phyloP scores from a whole-genome alignment of 2,113 vertebrate genomes.

The Periophthalmus modestus region DNA sequence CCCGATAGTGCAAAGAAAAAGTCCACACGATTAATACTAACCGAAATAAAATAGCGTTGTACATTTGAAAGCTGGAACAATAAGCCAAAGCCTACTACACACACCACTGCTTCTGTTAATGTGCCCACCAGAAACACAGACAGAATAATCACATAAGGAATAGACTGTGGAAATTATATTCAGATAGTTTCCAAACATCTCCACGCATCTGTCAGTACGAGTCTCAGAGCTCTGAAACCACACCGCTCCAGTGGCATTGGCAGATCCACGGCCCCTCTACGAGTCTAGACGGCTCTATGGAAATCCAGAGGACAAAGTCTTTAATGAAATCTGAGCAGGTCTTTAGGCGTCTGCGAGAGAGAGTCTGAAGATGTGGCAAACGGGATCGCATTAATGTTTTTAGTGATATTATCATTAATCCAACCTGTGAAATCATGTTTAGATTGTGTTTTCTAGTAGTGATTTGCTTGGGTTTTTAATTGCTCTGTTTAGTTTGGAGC shows the following conservation, averaged over 20 bases:
- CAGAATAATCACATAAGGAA: conserved; percentile 9
- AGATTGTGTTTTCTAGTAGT: too few species aligned
- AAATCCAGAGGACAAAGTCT: conserved; percentile 33
- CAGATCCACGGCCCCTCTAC: conserved; percentile 10
- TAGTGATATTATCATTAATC: background rate
- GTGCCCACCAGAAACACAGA: conserved; percentile 4
- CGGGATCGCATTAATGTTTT: background rate
- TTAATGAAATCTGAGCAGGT: conserved; percentile 28
- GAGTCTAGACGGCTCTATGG: conserved; percentile 30
- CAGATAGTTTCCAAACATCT: conserved; percentile 2
- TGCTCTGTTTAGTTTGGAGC: too few species aligned
- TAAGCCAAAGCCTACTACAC: background rate
- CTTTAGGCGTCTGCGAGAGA: conserved; percentile 24
- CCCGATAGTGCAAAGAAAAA: too few species aligned
- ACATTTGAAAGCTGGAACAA: too few species aligned
- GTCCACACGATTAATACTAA: too few species aligned
- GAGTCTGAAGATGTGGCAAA: conserved; percentile 8
- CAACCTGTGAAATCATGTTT: too few species aligned
- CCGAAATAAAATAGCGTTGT: too few species aligned
- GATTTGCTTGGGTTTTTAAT: too few species aligned
- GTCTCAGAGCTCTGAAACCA: conserved; percentile 12
- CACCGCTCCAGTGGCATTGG: conserved; percentile 12
- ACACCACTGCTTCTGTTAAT: conserved; percentile 26
- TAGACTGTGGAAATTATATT: conserved; percentile 8
- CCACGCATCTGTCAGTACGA: conserved; percentile 16